Evolutionary conservation across 2,888 invertebrate genomes (phyloP), one percentile per base, ranked within the genome.

Genomic region (Acanthosoma haemorrhoidale): DNA sequence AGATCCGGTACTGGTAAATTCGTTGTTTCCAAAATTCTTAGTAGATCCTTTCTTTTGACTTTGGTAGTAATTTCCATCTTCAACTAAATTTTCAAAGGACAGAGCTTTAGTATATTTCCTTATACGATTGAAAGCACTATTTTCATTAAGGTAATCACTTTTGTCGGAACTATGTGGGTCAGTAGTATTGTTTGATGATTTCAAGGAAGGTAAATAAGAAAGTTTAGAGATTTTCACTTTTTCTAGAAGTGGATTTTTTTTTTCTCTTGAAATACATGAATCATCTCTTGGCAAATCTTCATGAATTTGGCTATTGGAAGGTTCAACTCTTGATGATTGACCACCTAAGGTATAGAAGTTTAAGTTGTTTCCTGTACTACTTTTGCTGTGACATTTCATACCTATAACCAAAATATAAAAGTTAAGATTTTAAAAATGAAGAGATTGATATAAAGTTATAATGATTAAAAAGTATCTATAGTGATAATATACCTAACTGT

Each of bases 191-290:
- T 75, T 75, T 5, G 76, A 75, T n/a, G 80, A 64, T 38, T 72
- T 72, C 16, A 70, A 41, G 16, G 72, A 80, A 58, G 77, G 78
- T 78, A 88, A 88, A 78, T 88, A 88, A 31, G 87, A 88, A 70
- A 89, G 78, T 77, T 86, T 83, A 60, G 88, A 88, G 77, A 87
- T 88, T 78, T 88, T 88, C 4, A 88, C 88, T 78, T 86, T 85
- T 77, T 88, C 88, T 70, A 88, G 82, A 72, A 89, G 82, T 51
- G 88, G 88, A 78, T 88, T 88, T 70, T 87, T 83, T 78, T 86
- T 88, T 79, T 88, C 88, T 84, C 74, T 83, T 79, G 74, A 83
- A 82, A 15, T 29, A 16, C 29, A 25, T 29, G 63, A 38, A n/a
- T 63, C 63, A 41, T 63, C 63, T 41, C 38, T 63, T 16, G 38